These are phyloP conservation scores for Heliocidaris tuberculata DNA, from an alignment of 35 echinoderm and acorn worm genomes.

Conservation along the genomic window DNA sequence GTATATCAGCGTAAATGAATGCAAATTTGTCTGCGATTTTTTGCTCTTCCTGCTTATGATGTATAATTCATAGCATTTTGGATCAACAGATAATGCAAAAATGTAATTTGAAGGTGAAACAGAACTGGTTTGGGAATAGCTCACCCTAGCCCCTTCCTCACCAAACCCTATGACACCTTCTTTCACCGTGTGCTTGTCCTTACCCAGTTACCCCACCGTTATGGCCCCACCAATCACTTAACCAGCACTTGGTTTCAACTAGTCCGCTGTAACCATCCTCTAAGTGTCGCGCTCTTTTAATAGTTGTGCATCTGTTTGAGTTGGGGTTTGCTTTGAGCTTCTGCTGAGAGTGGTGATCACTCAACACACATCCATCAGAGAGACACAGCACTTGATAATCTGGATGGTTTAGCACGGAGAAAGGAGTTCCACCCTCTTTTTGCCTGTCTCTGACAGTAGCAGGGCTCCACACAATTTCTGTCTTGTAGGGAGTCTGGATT, in stretches of 20 bases:
- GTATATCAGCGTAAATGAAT: too few relatives aligned
- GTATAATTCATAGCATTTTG: too few relatives aligned
- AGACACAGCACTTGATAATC: slow-evolving; percentile 3
- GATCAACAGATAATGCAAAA: too few relatives aligned
- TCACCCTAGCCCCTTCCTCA: too few relatives aligned
- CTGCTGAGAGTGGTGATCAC: slow-evolving; percentile 46
- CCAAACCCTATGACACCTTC: too few relatives aligned
- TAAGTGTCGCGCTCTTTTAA: slow-evolving; percentile 42
- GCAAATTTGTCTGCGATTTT: too few relatives aligned
- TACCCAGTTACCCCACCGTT: background rate
- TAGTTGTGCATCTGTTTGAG: slow-evolving; percentile 41
- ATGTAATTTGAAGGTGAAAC: too few relatives aligned
- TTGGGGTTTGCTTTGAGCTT: slow-evolving; percentile 35
- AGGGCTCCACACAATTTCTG: too few relatives aligned
- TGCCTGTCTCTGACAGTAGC: background rate
- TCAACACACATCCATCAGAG: slow-evolving; percentile 12
- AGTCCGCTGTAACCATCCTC: slow-evolving; percentile 12
- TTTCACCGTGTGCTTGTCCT: too few relatives aligned
- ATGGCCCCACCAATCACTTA: slow-evolving; percentile 22
- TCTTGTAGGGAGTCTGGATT: too few relatives aligned
- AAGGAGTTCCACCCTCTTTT: background rate
- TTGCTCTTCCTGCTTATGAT: too few relatives aligned
- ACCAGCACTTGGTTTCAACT: slow-evolving; percentile 26
- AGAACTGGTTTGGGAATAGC: too few relatives aligned
- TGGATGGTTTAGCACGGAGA: background rate